Evolutionary conservation across 2,888 invertebrate genomes (phyloP), one percentile per base, ranked within the genome.

Genomic region (Nymphalis c-album): DNA sequence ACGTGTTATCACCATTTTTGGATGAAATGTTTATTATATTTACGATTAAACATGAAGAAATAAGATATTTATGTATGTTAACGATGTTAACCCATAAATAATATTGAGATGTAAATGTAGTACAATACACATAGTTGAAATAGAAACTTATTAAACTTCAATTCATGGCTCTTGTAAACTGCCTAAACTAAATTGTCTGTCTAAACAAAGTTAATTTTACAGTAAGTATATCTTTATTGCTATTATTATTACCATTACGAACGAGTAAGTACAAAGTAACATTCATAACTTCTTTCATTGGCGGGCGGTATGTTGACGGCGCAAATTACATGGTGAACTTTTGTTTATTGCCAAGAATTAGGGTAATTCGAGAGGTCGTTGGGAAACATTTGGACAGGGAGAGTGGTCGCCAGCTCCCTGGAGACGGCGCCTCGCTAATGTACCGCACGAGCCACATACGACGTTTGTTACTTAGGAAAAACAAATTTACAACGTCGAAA

Each of bases 291-390:
- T 51, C 62, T 26, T 26, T 31, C 63, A 63, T 58, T 31, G 63
- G 40, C 8, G 17, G 17, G 6, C 16, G 31, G 58, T 31, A n/a
- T n/a, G 40, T 60, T 61, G 67, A 67, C 67, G 69, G 63, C 58
- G 46, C 47, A 50, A 60, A 67, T 69, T 63, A 70, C 67, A 70
- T 63, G 46, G 35, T 22, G 58, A 63, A 69, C 53, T 69, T 67
- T 63, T 63, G 69, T 69, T 69, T 69, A 67, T 60, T 55, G 31
- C 69, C 59, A n/a, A 60, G 48, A 61, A 50, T 67, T 63, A 61
- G 62, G 47, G 67, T 60, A 63, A 69, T 63, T 63, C 48, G 31
- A 58, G 67, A 59, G 60, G 53, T 57, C 45, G 67, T 60, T 67
- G 18, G 60, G 47, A 55, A 64, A 67, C 60, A 67, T 69, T 63